A percentile compares a stretch with the other conserved stretches of the same genome.
Conservation (phyloP, 2,113 vertebrate species). For the Antechinus stuartii region DNA sequence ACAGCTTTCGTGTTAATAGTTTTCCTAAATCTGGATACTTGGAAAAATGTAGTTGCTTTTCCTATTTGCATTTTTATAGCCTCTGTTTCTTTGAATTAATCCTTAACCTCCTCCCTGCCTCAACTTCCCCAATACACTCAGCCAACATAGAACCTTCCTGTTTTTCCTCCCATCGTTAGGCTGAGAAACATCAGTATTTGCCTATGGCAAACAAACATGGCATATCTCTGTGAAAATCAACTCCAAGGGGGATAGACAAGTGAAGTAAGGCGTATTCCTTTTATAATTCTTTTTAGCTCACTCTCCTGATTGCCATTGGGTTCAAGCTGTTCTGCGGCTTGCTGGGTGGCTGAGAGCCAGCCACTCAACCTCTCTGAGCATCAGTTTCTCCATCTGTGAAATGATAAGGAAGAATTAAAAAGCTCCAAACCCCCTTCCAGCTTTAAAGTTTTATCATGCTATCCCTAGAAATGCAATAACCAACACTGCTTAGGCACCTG, state of each 20-base stretch:
- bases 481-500: neutral
- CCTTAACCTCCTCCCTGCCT: neutral
- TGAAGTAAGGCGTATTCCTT: constrained; percentile 8
- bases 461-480: neutral
- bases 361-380: neutral
- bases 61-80: neutral
- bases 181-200: constrained; percentile 51
- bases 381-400: constrained; percentile 41
- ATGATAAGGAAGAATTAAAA: neutral
- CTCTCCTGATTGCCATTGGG: constrained; percentile 51
- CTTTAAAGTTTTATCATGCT: neutral
- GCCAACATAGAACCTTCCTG: constrained; percentile 33
- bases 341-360: neutral
- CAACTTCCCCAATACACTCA: neutral
- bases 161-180: constrained; percentile 33
- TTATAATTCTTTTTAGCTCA: constrained; percentile 28
- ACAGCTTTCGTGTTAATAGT: constrained; percentile 8
- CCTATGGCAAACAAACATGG: constrained; percentile 26
- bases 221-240: constrained; percentile 63
- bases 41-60: neutral
- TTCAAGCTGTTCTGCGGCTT: neutral
- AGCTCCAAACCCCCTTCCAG: neutral
- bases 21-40: constrained; percentile 38
- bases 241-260: constrained; percentile 32
- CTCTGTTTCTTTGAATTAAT: neutral